Evolutionary conservation across 1,140 invertebrate species (phyloP), one percentile per base, ranked within the genome.

Genomic region (Caerostris darwini): DNA sequence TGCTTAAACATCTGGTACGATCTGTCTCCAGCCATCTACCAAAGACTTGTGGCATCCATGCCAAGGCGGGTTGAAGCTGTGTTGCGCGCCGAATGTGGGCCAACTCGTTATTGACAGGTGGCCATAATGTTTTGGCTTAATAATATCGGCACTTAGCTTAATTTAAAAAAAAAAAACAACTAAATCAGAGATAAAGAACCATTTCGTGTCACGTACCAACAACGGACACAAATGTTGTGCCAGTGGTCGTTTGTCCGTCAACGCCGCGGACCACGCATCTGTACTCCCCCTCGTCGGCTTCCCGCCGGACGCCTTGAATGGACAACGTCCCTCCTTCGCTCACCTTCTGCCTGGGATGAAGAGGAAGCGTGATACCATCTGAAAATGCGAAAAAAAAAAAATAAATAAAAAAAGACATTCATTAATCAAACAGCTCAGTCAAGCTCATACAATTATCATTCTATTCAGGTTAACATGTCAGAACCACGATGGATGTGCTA

Each of bases 321-420:
- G 98, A 98, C 0, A 99, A 97, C 0, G 98, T 99, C 88, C 98
- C 98, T 95, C 99, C 99, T 56, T 97, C 97, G 96, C 98, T 98
- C 53, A 99, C 98, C 95, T 98, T 98, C 95, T 99, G 99, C 95
- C 99, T 98, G 95, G 98, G 97, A 96, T 99, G 99, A 96, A 99
- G 98, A 88, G 99, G 99, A 82, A 99, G 96, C 6, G 97, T 97
- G 81, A 98, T 97, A 57, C 96, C 97, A 96, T 97, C 97, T 95
- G 64, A 14, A 61, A 77, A 90, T 14, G 67, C 34, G 10, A 71
- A 71, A 34, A 34, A 2, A 8, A 34, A 6, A n/a, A n/a, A n/a
- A n/a, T n/a, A n/a, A n/a, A n/a, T n/a, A 71, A 34, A 34, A 2
- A 8, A 34, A 6, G 10, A 4, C 19, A 71, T 71, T 71, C n/a